Percentiles rank a stretch among this genome's conserved stretches.
phyloP scores from a whole-genome alignment of 2,797 vertebrate genomes.

The Simalia tracyae region DNA sequence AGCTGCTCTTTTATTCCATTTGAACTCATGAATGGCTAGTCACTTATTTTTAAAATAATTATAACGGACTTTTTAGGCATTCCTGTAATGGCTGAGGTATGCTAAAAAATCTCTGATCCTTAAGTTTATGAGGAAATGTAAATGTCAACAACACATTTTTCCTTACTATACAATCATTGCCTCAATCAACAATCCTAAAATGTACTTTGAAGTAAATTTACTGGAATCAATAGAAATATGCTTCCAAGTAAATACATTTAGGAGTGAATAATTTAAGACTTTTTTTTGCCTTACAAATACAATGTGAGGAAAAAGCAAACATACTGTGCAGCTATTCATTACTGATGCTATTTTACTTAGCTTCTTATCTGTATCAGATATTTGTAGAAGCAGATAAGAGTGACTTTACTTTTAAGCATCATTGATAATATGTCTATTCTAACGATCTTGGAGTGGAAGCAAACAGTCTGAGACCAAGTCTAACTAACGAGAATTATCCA shows the following conservation, averaged over 20 bases:
- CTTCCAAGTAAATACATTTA: constrained; percentile 19
- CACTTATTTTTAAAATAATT: constrained; percentile 13
- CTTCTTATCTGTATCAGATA: constrained; percentile 70
- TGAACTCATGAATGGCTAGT: not conserved
- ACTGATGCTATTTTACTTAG: constrained; percentile 71
- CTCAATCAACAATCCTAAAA: constrained; percentile 37
- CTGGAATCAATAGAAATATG: not conserved
- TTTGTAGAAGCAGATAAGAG: constrained; percentile 67
- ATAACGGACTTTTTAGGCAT: not conserved
- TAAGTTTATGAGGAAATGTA: constrained; percentile 60
- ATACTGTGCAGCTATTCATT: constrained; percentile 72
- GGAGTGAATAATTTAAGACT: constrained; percentile 58
- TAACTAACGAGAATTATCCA: constrained; percentile 38
- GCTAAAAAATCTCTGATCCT: not conserved
- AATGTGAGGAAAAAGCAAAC: constrained; percentile 72
- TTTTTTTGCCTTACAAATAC: constrained; percentile 56
- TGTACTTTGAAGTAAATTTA: constrained; percentile 4
- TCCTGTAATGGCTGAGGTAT: not conserved
- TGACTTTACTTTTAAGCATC: constrained; percentile 65
- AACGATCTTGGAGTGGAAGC: constrained; percentile 50
- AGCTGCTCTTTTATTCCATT: not conserved
- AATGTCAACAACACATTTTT: constrained; percentile 57
- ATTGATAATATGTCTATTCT: constrained; percentile 62
- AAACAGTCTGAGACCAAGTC: constrained; percentile 50
- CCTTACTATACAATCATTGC: constrained; percentile 55